These are phyloP conservation scores for Leucophora obtusa DNA, from an alignment of 2,888 invertebrate species.

Conservation along the genomic window DNA sequence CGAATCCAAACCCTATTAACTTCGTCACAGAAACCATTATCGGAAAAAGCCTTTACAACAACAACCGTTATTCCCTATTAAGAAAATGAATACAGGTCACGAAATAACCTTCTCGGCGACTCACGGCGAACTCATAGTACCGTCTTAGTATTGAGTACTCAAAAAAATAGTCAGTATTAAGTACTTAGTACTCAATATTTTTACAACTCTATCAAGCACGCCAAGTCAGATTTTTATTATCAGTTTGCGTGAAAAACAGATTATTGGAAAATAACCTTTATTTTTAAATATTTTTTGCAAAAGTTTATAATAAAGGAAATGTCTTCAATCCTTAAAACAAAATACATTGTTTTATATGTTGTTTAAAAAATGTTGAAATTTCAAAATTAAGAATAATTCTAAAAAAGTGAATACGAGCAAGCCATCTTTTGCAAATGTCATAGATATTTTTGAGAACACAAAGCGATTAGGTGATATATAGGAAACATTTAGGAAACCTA, in stretches of 20 bases:
- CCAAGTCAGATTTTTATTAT: conserved; percentile 51
- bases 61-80: no score
- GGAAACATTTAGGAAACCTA: conserved; percentile 49
- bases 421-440: conserved; percentile 52
- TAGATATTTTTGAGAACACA: conserved; percentile 49
- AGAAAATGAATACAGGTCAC: no score
- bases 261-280: conserved; percentile 26
- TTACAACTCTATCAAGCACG: no score
- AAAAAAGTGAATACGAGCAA: conserved; percentile 13
- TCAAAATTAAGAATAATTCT: neutral
- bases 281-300: neutral
- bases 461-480: conserved; percentile 40
- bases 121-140: no score
- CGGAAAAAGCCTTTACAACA: no score
- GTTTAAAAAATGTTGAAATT: neutral
- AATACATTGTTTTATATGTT: neutral
- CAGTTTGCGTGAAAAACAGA: conserved; percentile 30
- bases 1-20: no score
- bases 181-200: no score
- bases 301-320: conserved; percentile 14
- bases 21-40: no score
- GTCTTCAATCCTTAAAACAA: neutral
- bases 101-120: no score
- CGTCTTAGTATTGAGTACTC: no score
- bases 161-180: no score